phyloP scores from a whole-genome alignment of 2,888 invertebrate species.

The Mythimna impura region DNA sequence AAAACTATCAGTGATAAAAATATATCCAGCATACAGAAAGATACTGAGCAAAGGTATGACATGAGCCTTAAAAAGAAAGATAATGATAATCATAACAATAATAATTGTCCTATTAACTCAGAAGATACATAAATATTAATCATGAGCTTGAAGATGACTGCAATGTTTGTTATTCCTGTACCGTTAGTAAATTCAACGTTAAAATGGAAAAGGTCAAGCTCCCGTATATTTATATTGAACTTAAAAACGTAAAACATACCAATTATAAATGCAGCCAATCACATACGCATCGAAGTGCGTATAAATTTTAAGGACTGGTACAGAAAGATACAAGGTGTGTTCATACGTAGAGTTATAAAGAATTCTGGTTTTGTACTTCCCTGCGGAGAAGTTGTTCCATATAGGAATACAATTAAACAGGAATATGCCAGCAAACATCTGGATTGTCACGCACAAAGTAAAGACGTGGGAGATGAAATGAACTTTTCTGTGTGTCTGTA shows the following conservation, averaged over 20 bases:
- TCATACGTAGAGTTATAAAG: slow-evolving; percentile 46
- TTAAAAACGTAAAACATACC: slow-evolving; percentile 31
- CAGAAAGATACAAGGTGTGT: slow-evolving; percentile 35
- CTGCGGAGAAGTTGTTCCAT: slow-evolving; percentile 31
- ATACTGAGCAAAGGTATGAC: slow-evolving; percentile 1
- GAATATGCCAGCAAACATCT: neutral
- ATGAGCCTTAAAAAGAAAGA: slow-evolving; percentile 13
- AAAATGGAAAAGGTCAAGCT: too few species aligned
- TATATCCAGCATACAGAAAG: slow-evolving; percentile 27
- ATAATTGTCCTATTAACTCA: too few species aligned
- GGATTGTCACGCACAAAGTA: neutral
- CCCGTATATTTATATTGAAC: neutral
- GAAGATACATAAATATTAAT: too few species aligned
- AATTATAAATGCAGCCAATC: slow-evolving; percentile 13
- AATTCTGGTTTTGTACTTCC: slow-evolving; percentile 22
- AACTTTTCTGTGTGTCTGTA: slow-evolving; percentile 32
- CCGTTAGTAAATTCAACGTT: too few species aligned
- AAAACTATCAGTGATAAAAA: slow-evolving; percentile 25
- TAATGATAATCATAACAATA: too few species aligned
- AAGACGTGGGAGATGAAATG: slow-evolving; percentile 19
- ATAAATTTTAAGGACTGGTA: slow-evolving; percentile 31
- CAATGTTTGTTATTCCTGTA: too few species aligned
- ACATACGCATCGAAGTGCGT: slow-evolving; percentile 40
- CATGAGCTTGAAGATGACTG: too few species aligned
- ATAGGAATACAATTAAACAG: slow-evolving; percentile 33